Evolutionary conservation across 2,113 vertebrate genomes (phyloP).

Genomic region (Nansenia antarctica): DNA sequence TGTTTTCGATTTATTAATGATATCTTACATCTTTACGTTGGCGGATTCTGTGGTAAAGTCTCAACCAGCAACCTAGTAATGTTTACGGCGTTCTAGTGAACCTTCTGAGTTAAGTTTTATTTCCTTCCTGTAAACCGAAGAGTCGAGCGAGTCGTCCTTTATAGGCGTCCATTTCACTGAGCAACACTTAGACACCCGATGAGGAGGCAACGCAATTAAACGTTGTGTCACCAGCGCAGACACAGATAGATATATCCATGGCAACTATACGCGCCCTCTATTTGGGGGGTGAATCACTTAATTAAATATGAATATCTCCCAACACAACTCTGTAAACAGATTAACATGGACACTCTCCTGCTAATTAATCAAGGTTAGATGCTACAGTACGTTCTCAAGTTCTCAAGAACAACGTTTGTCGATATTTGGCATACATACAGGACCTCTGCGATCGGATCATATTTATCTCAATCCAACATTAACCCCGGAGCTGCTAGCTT

Average conservation of each 20-base stretch:
- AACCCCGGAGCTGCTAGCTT: neutral
- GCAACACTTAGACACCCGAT: neutral
- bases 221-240: neutral
- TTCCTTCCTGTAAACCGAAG: neutral
- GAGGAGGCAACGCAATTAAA: neutral
- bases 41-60: neutral
- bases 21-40: neutral
- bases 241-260: constrained; percentile 10
- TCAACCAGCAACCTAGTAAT: neutral
- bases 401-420: neutral
- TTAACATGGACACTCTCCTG: neutral
- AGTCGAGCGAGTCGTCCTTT: neutral
- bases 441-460: neutral
- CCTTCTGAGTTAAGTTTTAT: neutral
- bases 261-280: neutral
- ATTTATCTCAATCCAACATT: neutral
- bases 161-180: neutral
- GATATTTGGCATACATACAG: neutral
- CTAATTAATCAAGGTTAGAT: constrained; percentile 8
- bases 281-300: neutral
- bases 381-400: neutral
- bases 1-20: neutral
- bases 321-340: neutral
- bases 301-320: constrained; percentile 9
- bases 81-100: neutral